Evolutionary conservation across 2,797 vertebrate species (phyloP), one percentile per base, ranked within the genome.

Genomic region (Syndactyla subalaris): DNA sequence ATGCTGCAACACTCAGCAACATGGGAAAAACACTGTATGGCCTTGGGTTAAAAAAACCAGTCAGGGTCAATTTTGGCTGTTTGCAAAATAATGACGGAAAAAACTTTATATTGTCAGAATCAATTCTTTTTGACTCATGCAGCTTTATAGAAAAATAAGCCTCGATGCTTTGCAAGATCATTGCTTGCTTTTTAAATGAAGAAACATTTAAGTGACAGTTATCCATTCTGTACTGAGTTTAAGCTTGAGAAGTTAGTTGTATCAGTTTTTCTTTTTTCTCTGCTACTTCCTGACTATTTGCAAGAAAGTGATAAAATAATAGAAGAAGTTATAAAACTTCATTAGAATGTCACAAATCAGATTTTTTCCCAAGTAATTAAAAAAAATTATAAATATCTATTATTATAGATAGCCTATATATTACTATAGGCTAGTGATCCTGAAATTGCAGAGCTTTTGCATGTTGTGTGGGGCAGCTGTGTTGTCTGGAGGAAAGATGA

Each of bases 11-110:
- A 7, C 36, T 7, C 29, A 73, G 19, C 9, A 71, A 49, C 19
- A 24, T 5, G 38, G 62, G n/a, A 52, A 66, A 89, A 81, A 17
- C 5, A 46, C 21, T 41, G 8, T 36, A 17, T 6, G 6, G 59
- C 68, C 54, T 59, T 0, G 0, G 34, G 22, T 49, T 62, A 30
- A 39, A 79, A 67, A 58, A 18, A 1, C 2, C 2, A 61, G 49
- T 52, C 62, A 45, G 20, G 13, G 46, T 74, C 46, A 48, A 9
- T 63, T 39, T 68, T 77, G 19, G 8, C 22, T 63, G 23, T 48
- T 80, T 39, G 16, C 41, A 71, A 89, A 88, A 55, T 59, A 59
- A 41, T 18, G 21, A 51, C 18, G 16, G 62, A 52, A 14, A 78
- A 51, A 14, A 48, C 18, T 84, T 62, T 71, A 4, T 59, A 26